Percentiles rank a stretch among this genome's conserved stretches.
These are phyloP conservation scores for Synergus gifuensis DNA, from an alignment of 2,888 invertebrate genomes.

Conservation along the genomic window DNA sequence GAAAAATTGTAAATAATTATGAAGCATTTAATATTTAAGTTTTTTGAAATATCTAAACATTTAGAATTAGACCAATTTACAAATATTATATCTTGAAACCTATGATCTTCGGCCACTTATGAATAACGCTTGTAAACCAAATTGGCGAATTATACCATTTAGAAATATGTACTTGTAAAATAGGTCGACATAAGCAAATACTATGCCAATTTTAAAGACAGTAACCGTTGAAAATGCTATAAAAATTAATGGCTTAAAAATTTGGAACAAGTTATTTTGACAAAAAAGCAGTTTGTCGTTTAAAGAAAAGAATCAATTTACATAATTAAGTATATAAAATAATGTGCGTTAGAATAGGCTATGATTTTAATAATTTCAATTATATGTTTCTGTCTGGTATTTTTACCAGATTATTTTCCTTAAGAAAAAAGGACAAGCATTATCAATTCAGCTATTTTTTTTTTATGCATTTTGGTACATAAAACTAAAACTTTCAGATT, in stretches of 20 bases:
- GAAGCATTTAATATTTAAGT: neutral
- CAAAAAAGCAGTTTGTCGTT: neutral
- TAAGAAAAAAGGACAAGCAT: too few relatives aligned
- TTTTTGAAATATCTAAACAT: neutral
- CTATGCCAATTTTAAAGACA: neutral
- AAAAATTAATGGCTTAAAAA: neutral
- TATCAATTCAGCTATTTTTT: too few relatives aligned
- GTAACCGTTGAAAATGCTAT: neutral
- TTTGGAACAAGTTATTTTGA: neutral
- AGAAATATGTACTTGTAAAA: neutral
- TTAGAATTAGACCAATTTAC: neutral
- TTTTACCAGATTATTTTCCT: neutral
- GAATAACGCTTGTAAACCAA: neutral
- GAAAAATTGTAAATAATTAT: neutral
- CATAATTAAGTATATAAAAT: neutral
- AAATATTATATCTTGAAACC: neutral
- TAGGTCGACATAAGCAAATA: neutral
- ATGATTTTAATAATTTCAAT: too few relatives aligned
- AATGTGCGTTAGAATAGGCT: too few relatives aligned
- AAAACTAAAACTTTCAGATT: neutral
- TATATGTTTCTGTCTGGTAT: too few relatives aligned
- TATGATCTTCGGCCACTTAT: neutral
- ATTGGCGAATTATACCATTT: neutral
- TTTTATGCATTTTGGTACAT: neutral
- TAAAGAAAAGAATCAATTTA: neutral